Percentiles rank a stretch among this genome's conserved stretches.
These are phyloP conservation scores for Bombus fervidus DNA, from an alignment of 1,140 invertebrate species.

Conservation along the genomic window DNA sequence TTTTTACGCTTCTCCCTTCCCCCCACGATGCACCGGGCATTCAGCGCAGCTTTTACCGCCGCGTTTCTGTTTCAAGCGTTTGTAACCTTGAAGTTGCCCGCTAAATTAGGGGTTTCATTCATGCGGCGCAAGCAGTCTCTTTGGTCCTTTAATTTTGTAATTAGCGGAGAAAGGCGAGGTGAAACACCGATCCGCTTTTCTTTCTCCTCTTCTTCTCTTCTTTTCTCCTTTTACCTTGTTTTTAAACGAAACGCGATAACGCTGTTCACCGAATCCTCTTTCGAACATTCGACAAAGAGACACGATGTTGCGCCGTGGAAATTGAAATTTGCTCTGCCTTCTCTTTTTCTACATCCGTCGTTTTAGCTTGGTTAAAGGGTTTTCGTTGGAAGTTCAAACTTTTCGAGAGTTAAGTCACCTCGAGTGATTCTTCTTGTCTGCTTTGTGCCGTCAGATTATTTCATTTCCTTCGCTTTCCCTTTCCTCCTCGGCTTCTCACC, in stretches of 20 bases:
- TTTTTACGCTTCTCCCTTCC: not conserved
- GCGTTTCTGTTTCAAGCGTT: slow-evolving; percentile 18
- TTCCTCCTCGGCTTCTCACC: not conserved
- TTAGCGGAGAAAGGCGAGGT: not conserved
- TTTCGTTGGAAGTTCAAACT: not conserved
- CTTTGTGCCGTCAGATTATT: slow-evolving; percentile 22
- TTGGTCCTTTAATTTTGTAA: slow-evolving; percentile 20
- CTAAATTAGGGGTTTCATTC: slow-evolving; percentile 35
- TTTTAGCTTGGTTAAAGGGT: not conserved
- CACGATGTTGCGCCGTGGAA: not conserved
- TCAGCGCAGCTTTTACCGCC: not conserved
- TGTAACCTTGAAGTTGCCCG: slow-evolving; percentile 21
- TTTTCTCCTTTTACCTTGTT: not conserved
- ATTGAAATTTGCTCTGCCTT: not conserved
- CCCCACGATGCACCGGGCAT: not conserved
- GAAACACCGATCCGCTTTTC: not conserved
- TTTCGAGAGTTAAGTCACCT: not conserved
- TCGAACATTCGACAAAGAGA: not conserved
- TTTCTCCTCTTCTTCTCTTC: no score
- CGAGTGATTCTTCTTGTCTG: not conserved
- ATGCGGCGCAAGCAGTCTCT: not conserved
- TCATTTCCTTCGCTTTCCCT: slow-evolving; percentile 4
- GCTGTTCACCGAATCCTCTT: not conserved
- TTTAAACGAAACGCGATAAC: not conserved
- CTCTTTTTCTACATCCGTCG: not conserved